Conservation (phyloP, 2,113 vertebrate genomes). For the Cyanistes caeruleus region DNA sequence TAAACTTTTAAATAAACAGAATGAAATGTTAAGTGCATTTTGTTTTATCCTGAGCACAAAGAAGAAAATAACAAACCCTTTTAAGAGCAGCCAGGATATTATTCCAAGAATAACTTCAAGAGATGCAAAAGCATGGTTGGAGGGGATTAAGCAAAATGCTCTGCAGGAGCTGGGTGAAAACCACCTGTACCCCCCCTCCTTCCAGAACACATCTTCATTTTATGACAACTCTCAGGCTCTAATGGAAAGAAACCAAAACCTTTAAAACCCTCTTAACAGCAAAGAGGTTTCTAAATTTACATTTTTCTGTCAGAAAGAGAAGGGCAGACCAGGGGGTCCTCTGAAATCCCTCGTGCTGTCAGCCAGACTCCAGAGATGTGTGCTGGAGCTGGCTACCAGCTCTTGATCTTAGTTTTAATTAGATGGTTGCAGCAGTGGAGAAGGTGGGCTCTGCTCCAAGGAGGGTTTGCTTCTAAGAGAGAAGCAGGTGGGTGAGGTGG, state of each 20-base stretch:
- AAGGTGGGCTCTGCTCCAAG: not conserved
- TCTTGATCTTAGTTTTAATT: not conserved
- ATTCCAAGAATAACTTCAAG: not conserved
- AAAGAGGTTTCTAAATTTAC: not conserved
- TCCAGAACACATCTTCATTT: not conserved
- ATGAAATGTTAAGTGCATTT: not conserved
- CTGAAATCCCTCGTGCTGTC: not conserved
- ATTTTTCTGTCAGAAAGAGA: not conserved
- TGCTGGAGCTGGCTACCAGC: not conserved
- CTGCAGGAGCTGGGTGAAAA: not conserved
- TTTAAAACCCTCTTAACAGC: not conserved
- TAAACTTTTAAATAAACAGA: not conserved
- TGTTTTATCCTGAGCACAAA: not conserved
- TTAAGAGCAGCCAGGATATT: not conserved
- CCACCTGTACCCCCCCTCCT: fast-evolving
- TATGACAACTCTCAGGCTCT: not conserved
- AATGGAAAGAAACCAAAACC: not conserved
- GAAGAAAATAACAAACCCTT: not conserved
- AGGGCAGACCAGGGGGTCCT: fast-evolving
- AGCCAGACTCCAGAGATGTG: not conserved
- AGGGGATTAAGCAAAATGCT: not conserved
- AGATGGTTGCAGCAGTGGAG: not conserved
- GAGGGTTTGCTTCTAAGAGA: not conserved
- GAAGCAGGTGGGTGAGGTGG: fast-evolving
- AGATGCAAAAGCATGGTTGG: not conserved